Evolutionary conservation across 2,113 vertebrate genomes (phyloP).

Genomic region (Passer domesticus): DNA sequence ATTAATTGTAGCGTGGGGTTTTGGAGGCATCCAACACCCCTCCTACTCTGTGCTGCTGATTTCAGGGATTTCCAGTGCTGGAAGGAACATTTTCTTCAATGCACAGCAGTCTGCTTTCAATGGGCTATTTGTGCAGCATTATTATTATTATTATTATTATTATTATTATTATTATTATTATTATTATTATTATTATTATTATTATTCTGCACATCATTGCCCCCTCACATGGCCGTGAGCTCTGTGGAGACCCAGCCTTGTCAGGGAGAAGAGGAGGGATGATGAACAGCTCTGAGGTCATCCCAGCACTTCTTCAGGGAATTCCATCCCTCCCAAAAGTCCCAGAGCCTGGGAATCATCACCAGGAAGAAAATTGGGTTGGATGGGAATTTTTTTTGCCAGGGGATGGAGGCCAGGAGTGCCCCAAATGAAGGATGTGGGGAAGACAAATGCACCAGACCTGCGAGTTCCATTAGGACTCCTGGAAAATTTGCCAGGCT

Average conservation of each 20-base stretch:
- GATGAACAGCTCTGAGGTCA: neutral
- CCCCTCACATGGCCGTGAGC: neutral
- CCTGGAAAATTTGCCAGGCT: neutral
- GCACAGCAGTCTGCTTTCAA: neutral
- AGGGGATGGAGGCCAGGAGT: neutral
- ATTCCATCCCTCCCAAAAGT: neutral
- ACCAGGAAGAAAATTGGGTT: neutral
- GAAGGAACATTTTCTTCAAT: neutral
- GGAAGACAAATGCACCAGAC: neutral
- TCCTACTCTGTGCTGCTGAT: neutral
- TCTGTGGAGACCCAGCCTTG: neutral
- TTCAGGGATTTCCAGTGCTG: neutral
- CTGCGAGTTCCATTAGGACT: neutral
- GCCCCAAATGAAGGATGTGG: fast-evolving
- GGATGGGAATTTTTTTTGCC: neutral
- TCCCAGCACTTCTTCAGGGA: neutral
- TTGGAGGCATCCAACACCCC: neutral
- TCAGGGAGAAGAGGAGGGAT: neutral
- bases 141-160: neutral
- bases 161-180: neutral
- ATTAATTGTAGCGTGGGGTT: slow-evolving; percentile 17
- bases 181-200: neutral
- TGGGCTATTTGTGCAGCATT: neutral
- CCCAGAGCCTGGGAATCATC: neutral
- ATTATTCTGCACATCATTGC: neutral